A percentile compares a stretch with the other conserved stretches of the same genome.
These are phyloP conservation scores for Hirtodrosophila confusa DNA, from an alignment of 2,888 invertebrate genomes.

Conservation along the genomic window DNA sequence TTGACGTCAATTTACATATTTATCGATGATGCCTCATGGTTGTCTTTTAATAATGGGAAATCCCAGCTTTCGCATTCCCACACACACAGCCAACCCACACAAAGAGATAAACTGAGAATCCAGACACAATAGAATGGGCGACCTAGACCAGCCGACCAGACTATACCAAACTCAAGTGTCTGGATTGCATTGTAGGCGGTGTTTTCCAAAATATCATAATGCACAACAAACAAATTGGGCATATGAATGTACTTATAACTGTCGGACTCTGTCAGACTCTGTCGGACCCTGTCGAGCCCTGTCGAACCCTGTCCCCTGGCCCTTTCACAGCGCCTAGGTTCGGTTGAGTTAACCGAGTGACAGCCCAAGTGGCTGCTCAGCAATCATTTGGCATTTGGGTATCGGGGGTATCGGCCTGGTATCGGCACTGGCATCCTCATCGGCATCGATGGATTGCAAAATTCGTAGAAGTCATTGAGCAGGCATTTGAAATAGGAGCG, in stretches of 20 bases:
- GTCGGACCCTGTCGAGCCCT: too few relatives aligned
- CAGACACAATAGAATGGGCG: conserved; percentile 11
- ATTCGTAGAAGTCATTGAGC: conserved; percentile 73
- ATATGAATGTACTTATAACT: conserved; percentile 15
- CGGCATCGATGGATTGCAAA: conserved; percentile 62
- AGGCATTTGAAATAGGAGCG: conserved; percentile 70
- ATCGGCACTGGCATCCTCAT: conserved; percentile 17
- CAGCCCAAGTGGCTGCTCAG: too few relatives aligned
- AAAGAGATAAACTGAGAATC: not conserved
- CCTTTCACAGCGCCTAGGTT: too few relatives aligned
- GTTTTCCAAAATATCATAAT: conserved; percentile 39
- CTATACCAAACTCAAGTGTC: conserved; percentile 61
- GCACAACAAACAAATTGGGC: conserved; percentile 59
- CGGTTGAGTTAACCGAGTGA: too few relatives aligned
- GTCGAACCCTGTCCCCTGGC: too few relatives aligned
- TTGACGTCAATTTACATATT: conserved; percentile 21
- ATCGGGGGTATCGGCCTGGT: not conserved
- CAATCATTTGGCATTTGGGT: too few relatives aligned
- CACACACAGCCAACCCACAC: conserved; percentile 6
- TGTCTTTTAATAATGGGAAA: conserved; percentile 34
- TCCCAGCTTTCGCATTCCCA: conserved; percentile 37
- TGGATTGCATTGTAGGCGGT: conserved; percentile 70
- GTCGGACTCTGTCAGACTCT: not conserved
- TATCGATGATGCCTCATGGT: not conserved
- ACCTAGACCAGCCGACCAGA: conserved; percentile 27